Base-by-base conservation (phyloP, 53 echinoderm and acorn worm genomes). In the Actinopyga echinites region DNA sequence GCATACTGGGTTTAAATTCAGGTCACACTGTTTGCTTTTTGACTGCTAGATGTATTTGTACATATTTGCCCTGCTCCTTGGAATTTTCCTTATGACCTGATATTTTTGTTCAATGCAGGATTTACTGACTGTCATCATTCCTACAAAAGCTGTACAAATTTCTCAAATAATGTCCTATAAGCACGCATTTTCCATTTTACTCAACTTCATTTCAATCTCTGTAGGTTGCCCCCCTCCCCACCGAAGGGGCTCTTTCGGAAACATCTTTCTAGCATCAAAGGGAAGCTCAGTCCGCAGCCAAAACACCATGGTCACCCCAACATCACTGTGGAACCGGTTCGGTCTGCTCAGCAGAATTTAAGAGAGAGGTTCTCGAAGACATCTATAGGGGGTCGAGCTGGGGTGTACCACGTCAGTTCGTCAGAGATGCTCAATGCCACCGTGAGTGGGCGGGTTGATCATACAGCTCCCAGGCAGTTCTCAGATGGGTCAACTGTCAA, bases 281-380 rank as follows among this genome's bases (percentile, higher is more conserved):
- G 22, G 53, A 88, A 88, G 49, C 67, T 88, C 25, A 88, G 79
- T 79, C 84, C 89, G 30, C 83, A 88, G 33, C 83, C 89, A 1
- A 60, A 71, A 53, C 84, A 84, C 15, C 32, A 60, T 45, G 59
- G 63, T 42, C 35, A 59, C 71, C 60, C 89, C 1, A 52, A 56
- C 55, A 61, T 80, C 35, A 80, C 81, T 0, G 28, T 80, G 23
- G 42, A 37, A n/a, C 81, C 81, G 12, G 60, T 62, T 8, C 63
- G 26, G 35, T 38, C 63, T 1, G 74, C 43, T 8, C 65, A 65
- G 5, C 71, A 71, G 71, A 80, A 80, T 26, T 38, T 59, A 22
- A 2, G 61, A 19, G 81, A 59, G 61, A 62, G 81, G 28, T 19
- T 80, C 34, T 61, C 81, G 5, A 59, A 40, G 60, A 61, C 81